Base-by-base conservation (phyloP, 2,888 invertebrate genomes). In the Nematopogon swammerdamellus region DNA sequence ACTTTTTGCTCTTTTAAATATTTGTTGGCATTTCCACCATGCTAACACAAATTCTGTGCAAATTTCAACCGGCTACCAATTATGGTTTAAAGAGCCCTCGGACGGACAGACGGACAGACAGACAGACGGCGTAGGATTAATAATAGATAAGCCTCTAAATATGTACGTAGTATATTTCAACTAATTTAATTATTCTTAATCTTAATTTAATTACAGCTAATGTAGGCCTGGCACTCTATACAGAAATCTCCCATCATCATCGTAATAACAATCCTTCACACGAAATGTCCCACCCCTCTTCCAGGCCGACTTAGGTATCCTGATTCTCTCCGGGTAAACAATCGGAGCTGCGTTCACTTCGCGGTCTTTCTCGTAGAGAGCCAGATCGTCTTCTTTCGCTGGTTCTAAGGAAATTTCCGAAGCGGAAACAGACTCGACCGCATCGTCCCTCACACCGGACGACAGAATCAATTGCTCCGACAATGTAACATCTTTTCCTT, bases 221-320 rank as follows among this genome's bases (percentile, higher is more conserved):
- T 6, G 3, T 83, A 89, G 83, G 52, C 89, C 89, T 54, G 90
- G 85, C 45, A 91, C 88, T 60, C 90, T 81, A 63, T 91, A 93
- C 50, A 92, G 74, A 73, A 92, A 91, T 63, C 77, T 81, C 0
- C 92, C 92, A 75, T 91, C 88, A 63, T 86, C 82, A 62, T 91
- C 89, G 68, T 92, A 93, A 64, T 85, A 93, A 58, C 88, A 88
- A 68, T 92, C 90, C 54, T 87, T 83, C 0, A 91, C 77, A 70
- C 86, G 87, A 61, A 90, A 92, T 8, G 86, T 86, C 44, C 81
- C 84, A 19, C 86, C 88, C 59, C 65, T 69, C 56, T 84, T 84
- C 56, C 80, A 82, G 30, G 84, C 73, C 48, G 84, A 81, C 57
- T 81, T 82, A 3, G 92, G 91, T 54, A 92, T 90, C 56, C 77